Evolutionary conservation across 1,140 invertebrate species (phyloP).

Genomic region (Drosophila quadrilineata): DNA sequence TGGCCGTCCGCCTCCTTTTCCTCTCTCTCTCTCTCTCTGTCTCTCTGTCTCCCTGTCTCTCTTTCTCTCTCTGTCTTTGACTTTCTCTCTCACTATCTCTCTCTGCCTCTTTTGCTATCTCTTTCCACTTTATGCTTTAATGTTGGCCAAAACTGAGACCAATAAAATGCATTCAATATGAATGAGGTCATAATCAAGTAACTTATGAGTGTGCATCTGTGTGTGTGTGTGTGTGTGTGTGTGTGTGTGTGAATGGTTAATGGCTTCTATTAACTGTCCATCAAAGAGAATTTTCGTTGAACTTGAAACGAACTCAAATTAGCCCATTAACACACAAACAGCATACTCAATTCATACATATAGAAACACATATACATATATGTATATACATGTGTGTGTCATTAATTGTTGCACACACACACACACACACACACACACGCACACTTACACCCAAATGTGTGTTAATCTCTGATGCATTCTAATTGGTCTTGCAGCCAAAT

Average conservation of each 20-base stretch:
- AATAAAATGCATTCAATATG: constrained; percentile 14
- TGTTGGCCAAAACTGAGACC: background rate
- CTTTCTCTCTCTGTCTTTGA: background rate
- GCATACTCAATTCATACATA: background rate
- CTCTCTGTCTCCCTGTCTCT: too few species aligned
- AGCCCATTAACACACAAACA: constrained; percentile 7
- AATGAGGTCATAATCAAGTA: constrained; percentile 16
- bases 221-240: too few species aligned
- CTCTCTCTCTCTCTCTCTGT: too few species aligned
- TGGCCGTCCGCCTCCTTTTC: background rate
- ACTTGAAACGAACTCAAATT: background rate
- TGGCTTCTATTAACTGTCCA: background rate
- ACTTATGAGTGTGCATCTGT: too few species aligned
- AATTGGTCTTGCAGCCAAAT: constrained; percentile 3
- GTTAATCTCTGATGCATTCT: constrained; percentile 17
- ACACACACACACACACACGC: background rate
- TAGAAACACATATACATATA: background rate
- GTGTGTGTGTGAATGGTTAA: too few species aligned
- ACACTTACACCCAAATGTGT: background rate
- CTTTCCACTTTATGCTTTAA: background rate
- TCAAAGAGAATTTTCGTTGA: background rate
- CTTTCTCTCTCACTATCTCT: too few species aligned
- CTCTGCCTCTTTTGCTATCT: background rate
- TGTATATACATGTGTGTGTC: background rate
- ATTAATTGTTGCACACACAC: constrained; percentile 4